A percentile compares a stretch with the other conserved stretches of the same genome.
These are phyloP conservation scores for Spizella passerina DNA, from an alignment of 2,797 vertebrate genomes.

Conservation along the genomic window DNA sequence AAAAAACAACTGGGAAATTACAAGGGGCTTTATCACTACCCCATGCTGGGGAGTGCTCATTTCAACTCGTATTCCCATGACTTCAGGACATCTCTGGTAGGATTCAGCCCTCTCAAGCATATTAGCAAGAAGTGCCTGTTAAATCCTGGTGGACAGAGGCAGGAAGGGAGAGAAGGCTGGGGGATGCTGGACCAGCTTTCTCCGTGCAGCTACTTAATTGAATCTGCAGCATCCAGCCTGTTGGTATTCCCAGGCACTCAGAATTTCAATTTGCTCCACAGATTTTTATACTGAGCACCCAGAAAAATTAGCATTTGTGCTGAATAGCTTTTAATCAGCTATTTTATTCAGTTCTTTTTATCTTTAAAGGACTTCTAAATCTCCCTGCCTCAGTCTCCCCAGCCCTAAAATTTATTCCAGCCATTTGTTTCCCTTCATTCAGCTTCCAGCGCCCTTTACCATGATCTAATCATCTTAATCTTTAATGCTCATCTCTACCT, in stretches of 20 bases:
- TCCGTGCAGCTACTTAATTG: constrained; percentile 53
- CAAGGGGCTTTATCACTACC: neutral
- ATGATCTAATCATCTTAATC: constrained; percentile 60
- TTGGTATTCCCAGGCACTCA: constrained; percentile 48
- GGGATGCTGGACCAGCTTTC: neutral
- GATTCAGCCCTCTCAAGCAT: neutral
- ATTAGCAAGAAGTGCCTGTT: neutral
- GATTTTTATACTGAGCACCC: constrained; percentile 54
- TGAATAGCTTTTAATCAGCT: constrained; percentile 72
- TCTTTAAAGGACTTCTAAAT: constrained; percentile 48
- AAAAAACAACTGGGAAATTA: neutral
- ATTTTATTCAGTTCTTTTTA: constrained; percentile 47
- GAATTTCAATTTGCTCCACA: constrained; percentile 65
- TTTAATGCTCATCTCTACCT: constrained; percentile 40
- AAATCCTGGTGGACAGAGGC: neutral
- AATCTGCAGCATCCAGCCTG: constrained; percentile 50
- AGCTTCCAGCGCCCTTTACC: constrained; percentile 20
- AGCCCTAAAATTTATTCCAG: constrained; percentile 9
- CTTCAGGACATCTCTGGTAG: neutral
- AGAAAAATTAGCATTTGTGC: constrained; percentile 70
- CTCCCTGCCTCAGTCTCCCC: neutral
- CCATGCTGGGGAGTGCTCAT: neutral
- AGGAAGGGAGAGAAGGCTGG: neutral
- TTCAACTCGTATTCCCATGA: neutral
- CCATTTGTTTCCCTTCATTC: neutral